Conservation (phyloP, 2,797 vertebrate genomes). For the Sebastes steindachneri region DNA sequence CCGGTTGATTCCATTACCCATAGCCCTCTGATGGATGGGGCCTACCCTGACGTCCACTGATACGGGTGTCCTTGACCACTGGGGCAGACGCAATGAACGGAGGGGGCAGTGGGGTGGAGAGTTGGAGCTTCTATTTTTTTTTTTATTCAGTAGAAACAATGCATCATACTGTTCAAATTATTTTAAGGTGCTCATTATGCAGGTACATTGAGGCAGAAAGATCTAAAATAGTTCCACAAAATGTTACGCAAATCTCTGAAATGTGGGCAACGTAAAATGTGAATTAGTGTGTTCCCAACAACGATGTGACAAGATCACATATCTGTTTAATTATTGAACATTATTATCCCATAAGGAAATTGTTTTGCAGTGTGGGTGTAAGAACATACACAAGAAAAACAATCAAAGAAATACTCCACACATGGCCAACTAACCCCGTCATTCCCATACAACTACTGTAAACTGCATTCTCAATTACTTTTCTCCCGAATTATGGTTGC, state of each 20-base stretch:
- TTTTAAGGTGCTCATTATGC: neutral
- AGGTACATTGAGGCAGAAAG: neutral
- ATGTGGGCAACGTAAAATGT: neutral
- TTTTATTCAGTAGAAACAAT: slow-evolving; percentile 6
- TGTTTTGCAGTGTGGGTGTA: neutral
- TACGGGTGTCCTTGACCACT: slow-evolving; percentile 84
- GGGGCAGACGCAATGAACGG: slow-evolving; percentile 60
- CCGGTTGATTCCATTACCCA: slow-evolving; percentile 85
- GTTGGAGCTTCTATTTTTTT: slow-evolving; percentile 18
- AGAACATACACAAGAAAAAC: neutral
- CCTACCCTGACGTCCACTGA: slow-evolving; percentile 78
- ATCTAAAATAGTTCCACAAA: neutral
- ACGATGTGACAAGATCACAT: neutral
- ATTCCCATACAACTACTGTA: no score
- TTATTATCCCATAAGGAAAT: neutral
- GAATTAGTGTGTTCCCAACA: neutral
- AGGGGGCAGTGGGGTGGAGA: slow-evolving; percentile 15
- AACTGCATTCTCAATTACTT: no score
- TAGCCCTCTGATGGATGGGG: slow-evolving; percentile 82
- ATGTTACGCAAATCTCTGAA: neutral
- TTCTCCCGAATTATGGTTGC: no score
- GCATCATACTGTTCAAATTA: neutral
- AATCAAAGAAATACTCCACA: neutral
- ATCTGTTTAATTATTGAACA: neutral
- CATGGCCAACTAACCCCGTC: neutral